Percentiles rank a stretch among this genome's conserved stretches.
These are phyloP conservation scores for Hipposideros armiger DNA, from an alignment of 2,113 vertebrate species.

Conservation along the genomic window DNA sequence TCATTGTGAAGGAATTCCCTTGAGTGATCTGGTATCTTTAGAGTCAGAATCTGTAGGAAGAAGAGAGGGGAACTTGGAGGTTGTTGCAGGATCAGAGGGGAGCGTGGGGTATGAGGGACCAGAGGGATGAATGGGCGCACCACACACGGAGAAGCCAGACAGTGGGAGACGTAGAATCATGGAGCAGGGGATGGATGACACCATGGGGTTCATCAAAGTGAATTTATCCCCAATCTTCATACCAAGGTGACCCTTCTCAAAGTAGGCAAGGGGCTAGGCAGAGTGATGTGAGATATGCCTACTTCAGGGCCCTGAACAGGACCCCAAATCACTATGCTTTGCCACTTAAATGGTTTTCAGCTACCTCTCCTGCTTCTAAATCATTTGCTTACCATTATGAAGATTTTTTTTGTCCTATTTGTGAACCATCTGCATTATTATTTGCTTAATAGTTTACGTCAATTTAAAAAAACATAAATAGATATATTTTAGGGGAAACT, in stretches of 20 bases:
- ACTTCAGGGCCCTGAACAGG: neutral
- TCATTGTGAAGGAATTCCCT: neutral
- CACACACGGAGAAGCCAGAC: neutral
- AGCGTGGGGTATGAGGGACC: neutral
- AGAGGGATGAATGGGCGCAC: neutral
- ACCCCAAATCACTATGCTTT: neutral
- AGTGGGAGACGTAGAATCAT: neutral
- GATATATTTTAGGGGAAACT: neutral
- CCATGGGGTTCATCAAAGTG: neutral
- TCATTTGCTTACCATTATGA: neutral
- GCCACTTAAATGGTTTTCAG: neutral
- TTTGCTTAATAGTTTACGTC: neutral
- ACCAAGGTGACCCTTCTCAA: neutral
- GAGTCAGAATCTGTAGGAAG: neutral
- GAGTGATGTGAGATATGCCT: neutral
- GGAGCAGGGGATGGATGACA: accelerated
- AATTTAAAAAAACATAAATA: slow-evolving; percentile 18
- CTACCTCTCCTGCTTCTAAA: neutral
- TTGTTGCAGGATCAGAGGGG: neutral
- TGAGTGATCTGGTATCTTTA: neutral
- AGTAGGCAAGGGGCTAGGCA: neutral
- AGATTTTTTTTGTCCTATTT: slow-evolving; percentile 20
- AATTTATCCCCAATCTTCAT: neutral
- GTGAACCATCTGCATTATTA: neutral
- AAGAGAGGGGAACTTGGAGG: neutral